Percentiles rank a stretch among this genome's conserved stretches.
phyloP scores from a whole-genome alignment of 2,113 vertebrate species.

The Galeopterus variegatus region DNA sequence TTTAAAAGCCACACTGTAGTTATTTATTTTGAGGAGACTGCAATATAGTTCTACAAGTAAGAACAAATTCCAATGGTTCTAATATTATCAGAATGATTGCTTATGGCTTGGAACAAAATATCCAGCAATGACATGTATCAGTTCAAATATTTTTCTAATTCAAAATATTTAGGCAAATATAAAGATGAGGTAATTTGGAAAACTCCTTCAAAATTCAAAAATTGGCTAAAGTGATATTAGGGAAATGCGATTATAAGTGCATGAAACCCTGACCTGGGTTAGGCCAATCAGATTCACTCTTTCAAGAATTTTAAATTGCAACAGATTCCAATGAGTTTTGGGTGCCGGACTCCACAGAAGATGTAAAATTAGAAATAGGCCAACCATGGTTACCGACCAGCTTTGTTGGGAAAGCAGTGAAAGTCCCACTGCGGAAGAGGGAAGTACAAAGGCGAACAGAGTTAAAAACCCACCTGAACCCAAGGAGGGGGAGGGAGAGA shows the following conservation, averaged over 20 bases:
- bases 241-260: neutral
- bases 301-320: neutral
- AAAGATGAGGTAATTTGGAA: neutral
- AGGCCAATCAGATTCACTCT: neutral
- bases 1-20: neutral
- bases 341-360: neutral
- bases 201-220: constrained; percentile 27
- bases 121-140: neutral
- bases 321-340: neutral
- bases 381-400: neutral
- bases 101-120: neutral
- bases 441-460: neutral
- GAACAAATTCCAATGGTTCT: neutral
- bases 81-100: neutral
- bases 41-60: neutral
- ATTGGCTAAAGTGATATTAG: neutral
- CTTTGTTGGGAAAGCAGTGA: neutral
- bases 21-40: neutral
- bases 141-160: neutral
- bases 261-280: neutral
- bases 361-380: neutral
- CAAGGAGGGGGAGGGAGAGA: neutral
- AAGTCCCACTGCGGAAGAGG: neutral
- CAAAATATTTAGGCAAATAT: constrained; percentile 1
- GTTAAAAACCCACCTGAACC: neutral